phyloP scores from a whole-genome alignment of 2,797 vertebrate genomes.

The Dryobates pubescens region DNA sequence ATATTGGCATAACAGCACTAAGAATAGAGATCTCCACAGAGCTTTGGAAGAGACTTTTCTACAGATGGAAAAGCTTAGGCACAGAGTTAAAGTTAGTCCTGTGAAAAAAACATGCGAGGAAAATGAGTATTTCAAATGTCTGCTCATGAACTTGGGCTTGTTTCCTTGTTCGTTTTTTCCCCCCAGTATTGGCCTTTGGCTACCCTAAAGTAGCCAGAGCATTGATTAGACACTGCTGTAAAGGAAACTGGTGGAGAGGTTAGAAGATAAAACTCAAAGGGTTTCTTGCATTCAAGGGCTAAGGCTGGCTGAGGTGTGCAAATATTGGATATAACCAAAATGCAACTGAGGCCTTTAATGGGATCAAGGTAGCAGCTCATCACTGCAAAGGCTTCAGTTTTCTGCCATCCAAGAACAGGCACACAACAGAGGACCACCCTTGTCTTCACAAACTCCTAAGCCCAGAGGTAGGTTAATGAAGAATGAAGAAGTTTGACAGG shows the following conservation, averaged over 20 bases:
- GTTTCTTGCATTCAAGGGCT: neutral
- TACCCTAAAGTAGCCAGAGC: neutral
- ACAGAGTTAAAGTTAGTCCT: conserved; percentile 35
- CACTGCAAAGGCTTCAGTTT: neutral
- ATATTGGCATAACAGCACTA: conserved; percentile 30
- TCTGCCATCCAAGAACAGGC: neutral
- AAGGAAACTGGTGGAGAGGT: neutral
- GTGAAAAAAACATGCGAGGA: neutral
- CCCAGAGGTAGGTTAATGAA: neutral
- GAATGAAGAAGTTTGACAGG: neutral
- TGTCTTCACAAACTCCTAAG: neutral
- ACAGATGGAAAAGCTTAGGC: conserved; percentile 58
- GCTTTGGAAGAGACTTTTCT: conserved; percentile 30
- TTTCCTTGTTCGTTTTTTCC: neutral
- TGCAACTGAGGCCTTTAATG: neutral
- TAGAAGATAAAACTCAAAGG: conserved; percentile 13
- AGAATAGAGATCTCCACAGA: conserved; percentile 29
- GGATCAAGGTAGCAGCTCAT: neutral
- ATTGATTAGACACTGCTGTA: neutral
- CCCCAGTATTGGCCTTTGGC: neutral
- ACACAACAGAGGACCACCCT: neutral
- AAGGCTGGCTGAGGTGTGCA: neutral
- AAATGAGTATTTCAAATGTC: conserved; percentile 33
- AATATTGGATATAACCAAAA: neutral
- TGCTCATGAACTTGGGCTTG: conserved; percentile 11